These are phyloP conservation scores for Meda fulgida DNA, from an alignment of 2,797 vertebrate species.

Conservation along the genomic window DNA sequence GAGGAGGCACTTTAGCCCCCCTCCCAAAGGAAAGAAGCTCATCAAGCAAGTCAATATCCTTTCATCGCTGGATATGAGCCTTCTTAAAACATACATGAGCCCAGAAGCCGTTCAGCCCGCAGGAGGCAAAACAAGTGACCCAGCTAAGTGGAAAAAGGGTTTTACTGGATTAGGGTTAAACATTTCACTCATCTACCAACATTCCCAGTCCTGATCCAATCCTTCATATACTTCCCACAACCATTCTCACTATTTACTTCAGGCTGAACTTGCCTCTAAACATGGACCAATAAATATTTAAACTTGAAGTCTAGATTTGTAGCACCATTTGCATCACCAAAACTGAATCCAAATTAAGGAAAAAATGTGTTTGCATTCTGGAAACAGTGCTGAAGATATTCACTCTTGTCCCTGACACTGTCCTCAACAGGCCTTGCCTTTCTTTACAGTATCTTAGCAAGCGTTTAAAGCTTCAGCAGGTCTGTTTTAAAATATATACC, in stretches of 20 bases:
- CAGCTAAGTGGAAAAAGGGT: conserved; percentile 70
- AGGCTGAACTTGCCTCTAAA: not conserved
- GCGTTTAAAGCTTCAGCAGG: conserved; percentile 44
- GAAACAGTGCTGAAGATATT: not conserved
- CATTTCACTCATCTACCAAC: conserved; percentile 61
- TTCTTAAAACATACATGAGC: conserved; percentile 82
- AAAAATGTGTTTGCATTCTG: not conserved
- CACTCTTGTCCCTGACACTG: not conserved
- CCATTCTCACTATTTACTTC: not conserved
- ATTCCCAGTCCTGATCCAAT: conserved; percentile 20
- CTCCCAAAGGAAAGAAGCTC: conserved; percentile 63
- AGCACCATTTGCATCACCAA: not conserved
- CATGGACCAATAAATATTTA: conserved; percentile 26
- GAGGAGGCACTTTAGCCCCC: conserved; percentile 67
- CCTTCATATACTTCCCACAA: conserved; percentile 17
- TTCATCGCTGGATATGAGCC: conserved; percentile 64
- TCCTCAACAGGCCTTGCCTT: not conserved
- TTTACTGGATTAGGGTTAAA: conserved; percentile 71
- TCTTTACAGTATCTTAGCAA: conserved; percentile 48
- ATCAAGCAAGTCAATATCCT: conserved; percentile 73
- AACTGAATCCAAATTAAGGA: not conserved
- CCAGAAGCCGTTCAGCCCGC: conserved; percentile 67
- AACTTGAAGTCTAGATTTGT: conserved; percentile 4
- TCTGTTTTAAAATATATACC: conserved; percentile 51
- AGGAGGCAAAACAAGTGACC: conserved; percentile 61